phyloP scores from a whole-genome alignment of 2,888 invertebrate genomes.

The Altica lythri region DNA sequence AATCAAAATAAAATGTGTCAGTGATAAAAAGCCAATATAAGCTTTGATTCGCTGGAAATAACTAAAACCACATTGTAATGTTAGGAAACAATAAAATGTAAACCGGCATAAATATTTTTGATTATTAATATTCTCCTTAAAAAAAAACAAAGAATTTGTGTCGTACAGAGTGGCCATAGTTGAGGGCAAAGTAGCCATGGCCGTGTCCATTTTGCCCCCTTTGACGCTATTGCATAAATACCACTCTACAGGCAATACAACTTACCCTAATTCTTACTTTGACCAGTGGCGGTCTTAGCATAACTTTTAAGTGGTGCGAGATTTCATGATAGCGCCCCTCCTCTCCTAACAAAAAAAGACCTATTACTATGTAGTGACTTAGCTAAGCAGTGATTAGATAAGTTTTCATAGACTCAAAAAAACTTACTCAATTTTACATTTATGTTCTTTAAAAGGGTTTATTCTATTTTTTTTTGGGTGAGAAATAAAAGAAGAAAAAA shows the following conservation, averaged over 20 bases:
- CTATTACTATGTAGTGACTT: no score
- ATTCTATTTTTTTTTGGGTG: no score
- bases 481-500: no score
- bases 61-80: background rate
- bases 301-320: no score
- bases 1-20: slow-evolving; percentile 2
- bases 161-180: no score
- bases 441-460: no score
- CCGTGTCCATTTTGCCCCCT: slow-evolving; percentile 3
- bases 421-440: no score
- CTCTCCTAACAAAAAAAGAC: no score
- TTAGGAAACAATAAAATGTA: background rate
- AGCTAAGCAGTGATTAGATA: no score
- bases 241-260: background rate
- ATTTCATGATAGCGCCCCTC: no score
- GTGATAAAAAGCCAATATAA: slow-evolving; percentile 4
- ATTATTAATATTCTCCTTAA: slow-evolving; percentile 1
- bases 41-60: background rate
- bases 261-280: background rate
- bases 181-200: background rate
- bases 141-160: slow-evolving; percentile 1
- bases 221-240: slow-evolving; percentile 3
- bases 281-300: no score
- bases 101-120: slow-evolving; percentile 1
- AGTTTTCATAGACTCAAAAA: no score